These are phyloP conservation scores for Willisornis vidua DNA, from an alignment of 2,113 vertebrate genomes.

Conservation along the genomic window DNA sequence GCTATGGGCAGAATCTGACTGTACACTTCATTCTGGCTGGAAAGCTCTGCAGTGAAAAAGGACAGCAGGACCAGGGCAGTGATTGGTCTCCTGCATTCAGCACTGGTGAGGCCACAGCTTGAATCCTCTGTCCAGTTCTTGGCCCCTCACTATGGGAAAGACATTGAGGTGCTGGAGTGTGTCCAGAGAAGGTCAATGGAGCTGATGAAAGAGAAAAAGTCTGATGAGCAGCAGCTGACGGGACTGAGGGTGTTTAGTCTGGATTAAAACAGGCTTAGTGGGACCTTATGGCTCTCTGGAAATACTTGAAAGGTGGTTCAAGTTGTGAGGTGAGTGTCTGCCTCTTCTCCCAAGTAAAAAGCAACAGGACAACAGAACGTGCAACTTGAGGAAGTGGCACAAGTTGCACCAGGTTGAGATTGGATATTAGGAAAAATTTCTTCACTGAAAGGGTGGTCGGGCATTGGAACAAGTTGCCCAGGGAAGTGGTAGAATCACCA, in stretches of 20 bases:
- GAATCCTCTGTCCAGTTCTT: not conserved
- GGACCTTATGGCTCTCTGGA: not conserved
- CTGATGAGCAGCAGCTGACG: not conserved
- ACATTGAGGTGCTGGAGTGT: fast-evolving
- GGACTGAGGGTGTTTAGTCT: not conserved
- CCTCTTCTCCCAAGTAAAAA: not conserved
- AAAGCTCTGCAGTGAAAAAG: not conserved
- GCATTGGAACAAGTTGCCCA: not conserved
- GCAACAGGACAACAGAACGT: not conserved
- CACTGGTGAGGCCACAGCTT: not conserved
- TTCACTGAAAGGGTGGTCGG: not conserved
- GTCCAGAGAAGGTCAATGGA: not conserved
- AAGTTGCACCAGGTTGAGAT: not conserved
- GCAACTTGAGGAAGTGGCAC: not conserved
- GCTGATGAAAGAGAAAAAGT: not conserved
- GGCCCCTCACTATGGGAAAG: not conserved
- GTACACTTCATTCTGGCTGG: fast-evolving
- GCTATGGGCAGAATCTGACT: not conserved
- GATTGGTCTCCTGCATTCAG: not conserved
- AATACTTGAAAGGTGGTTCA: not conserved
- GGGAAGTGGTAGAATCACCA: not conserved
- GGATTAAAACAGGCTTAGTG: not conserved
- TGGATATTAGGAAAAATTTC: not conserved
- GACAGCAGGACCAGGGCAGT: not conserved
- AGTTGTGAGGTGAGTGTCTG: not conserved